phyloP scores from a whole-genome alignment of 2,113 vertebrate species.

The Heteronetta atricapilla region DNA sequence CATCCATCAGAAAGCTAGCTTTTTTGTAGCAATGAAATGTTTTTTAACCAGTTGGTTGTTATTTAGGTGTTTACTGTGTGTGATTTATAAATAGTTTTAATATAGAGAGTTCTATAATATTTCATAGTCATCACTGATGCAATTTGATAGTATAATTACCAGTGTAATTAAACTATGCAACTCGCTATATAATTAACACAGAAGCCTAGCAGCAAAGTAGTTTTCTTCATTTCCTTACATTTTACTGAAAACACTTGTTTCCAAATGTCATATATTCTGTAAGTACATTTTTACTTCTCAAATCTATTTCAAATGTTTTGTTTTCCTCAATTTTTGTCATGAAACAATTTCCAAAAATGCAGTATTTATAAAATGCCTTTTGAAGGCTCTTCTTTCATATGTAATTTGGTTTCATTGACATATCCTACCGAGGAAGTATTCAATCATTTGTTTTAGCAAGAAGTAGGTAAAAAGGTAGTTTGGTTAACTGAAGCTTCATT shows the following conservation, averaged over 20 bases:
- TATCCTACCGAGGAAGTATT: background rate
- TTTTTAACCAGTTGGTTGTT: background rate
- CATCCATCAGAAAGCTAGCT: background rate
- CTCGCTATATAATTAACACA: background rate
- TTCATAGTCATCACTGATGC: background rate
- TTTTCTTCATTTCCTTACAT: background rate
- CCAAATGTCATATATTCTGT: background rate
- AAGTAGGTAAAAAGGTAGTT: background rate
- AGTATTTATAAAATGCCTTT: background rate
- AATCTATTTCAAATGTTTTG: background rate
- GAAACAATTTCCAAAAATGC: background rate
- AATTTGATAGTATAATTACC: background rate
- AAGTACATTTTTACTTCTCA: background rate
- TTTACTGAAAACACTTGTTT: background rate
- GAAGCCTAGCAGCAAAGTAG: background rate
- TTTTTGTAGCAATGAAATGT: background rate
- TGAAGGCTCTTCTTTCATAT: background rate
- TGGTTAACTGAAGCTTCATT: slow-evolving; percentile 10
- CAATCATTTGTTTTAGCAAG: background rate
- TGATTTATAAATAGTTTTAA: background rate
- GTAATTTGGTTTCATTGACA: background rate
- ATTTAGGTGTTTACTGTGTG: background rate
- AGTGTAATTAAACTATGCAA: background rate
- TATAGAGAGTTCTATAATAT: background rate
- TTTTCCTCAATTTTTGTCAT: background rate